Conservation (phyloP, 2,797 vertebrate species). For the Sus cebifrons region DNA sequence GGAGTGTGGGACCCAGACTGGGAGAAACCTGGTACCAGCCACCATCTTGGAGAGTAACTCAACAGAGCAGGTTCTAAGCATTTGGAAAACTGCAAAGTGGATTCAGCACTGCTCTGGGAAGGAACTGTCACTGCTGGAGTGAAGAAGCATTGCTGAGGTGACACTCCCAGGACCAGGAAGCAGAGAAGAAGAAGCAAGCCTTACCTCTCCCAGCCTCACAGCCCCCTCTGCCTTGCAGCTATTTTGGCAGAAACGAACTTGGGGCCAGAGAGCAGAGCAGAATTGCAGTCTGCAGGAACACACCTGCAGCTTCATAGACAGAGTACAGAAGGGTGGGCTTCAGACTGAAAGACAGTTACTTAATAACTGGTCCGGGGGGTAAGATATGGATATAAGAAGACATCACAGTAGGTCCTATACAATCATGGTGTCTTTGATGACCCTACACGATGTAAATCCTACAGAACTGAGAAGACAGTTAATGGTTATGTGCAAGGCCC, state of each 20-base stretch:
- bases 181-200: background rate
- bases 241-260: accelerated
- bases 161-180: background rate
- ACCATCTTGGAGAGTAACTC: background rate
- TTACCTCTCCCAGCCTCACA: background rate
- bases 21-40: background rate
- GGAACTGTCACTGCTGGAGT: background rate
- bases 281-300: background rate
- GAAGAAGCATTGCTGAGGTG: accelerated
- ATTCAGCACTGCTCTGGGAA: background rate
- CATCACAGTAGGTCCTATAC: accelerated
- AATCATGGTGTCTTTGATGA: background rate
- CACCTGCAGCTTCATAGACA: background rate
- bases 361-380: background rate
- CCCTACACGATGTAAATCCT: background rate
- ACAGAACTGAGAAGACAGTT: background rate
- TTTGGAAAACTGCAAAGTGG: background rate
- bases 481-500: background rate
- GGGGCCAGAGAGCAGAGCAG: background rate
- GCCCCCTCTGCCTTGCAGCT: background rate
- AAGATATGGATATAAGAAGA: background rate
- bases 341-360: background rate
- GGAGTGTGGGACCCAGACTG: background rate
- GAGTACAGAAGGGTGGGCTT: background rate
- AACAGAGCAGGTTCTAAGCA: background rate